Evolutionary conservation across 2,797 vertebrate species (phyloP).

Genomic region (Anas flavirostris): DNA sequence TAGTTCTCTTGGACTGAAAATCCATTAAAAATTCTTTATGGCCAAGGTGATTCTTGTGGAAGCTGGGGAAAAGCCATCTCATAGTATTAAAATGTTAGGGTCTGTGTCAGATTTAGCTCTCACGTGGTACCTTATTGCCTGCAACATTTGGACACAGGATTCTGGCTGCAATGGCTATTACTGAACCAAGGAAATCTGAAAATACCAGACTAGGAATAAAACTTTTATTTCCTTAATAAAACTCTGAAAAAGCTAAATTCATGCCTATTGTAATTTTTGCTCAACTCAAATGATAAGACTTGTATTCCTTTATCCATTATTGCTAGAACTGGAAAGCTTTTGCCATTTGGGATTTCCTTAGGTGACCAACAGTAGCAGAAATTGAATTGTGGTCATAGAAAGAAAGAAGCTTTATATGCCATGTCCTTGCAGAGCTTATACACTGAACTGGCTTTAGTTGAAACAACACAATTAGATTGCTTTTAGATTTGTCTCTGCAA

Average conservation of each 20-base stretch:
- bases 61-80: not conserved
- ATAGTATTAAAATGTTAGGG: not conserved
- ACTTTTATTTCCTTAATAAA: not conserved
- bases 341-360: not conserved
- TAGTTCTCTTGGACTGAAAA: not conserved
- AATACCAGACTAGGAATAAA: not conserved
- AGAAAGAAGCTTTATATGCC: not conserved
- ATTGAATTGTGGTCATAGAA: not conserved
- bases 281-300: not conserved
- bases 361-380: not conserved
- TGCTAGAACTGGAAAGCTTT: not conserved
- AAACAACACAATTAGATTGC: not conserved
- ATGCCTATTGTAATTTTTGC: not conserved
- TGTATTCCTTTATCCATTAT: not conserved
- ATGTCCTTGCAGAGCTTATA: not conserved
- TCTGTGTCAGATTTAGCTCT: not conserved
- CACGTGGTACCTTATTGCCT: no score
- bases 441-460: slow-evolving; percentile 18
- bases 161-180: not conserved
- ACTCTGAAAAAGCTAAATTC: not conserved
- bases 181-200: not conserved
- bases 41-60: not conserved
- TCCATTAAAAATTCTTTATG: not conserved
- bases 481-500: slow-evolving; percentile 41
- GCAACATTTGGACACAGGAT: fast-evolving